These are phyloP conservation scores for Aelia acuminata DNA, from an alignment of 2,888 invertebrate species.

Conservation along the genomic window DNA sequence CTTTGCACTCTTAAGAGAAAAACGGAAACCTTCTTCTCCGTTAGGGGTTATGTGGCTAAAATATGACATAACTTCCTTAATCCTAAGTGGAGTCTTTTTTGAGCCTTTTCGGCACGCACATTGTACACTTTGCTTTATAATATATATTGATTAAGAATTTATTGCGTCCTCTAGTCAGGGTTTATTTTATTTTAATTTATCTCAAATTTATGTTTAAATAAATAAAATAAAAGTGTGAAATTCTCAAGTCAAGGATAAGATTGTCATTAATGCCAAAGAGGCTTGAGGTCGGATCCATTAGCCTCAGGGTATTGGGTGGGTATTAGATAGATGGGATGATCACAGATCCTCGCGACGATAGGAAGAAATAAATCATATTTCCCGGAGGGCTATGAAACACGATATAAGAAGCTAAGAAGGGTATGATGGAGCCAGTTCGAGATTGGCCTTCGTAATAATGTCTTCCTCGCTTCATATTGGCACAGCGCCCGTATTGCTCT, in stretches of 20 bases:
- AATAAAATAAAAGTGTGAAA: too few relatives aligned
- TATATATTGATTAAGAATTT: too few relatives aligned
- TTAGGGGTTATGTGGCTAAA: too few relatives aligned
- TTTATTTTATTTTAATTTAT: too few relatives aligned
- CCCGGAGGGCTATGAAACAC: not conserved
- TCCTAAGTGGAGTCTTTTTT: too few relatives aligned
- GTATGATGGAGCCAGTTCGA: not conserved
- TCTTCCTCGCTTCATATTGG: not conserved
- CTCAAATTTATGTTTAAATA: too few relatives aligned
- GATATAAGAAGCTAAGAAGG: not conserved
- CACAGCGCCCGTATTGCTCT: not conserved
- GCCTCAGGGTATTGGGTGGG: not conserved
- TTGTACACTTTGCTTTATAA: too few relatives aligned
- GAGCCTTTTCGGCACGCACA: too few relatives aligned
- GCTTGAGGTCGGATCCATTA: not conserved
- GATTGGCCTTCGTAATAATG: not conserved
- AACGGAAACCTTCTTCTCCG: too few relatives aligned
- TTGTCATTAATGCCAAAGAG: not conserved
- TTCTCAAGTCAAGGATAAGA: not conserved
- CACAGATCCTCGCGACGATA: not conserved
- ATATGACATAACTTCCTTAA: too few relatives aligned
- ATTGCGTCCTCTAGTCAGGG: too few relatives aligned
- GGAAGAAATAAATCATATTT: conserved; percentile 27
- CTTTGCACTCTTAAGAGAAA: too few relatives aligned
- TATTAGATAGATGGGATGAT: not conserved